phyloP scores from a whole-genome alignment of 2,797 vertebrate genomes.

The Arrhamphus sclerolepis region DNA sequence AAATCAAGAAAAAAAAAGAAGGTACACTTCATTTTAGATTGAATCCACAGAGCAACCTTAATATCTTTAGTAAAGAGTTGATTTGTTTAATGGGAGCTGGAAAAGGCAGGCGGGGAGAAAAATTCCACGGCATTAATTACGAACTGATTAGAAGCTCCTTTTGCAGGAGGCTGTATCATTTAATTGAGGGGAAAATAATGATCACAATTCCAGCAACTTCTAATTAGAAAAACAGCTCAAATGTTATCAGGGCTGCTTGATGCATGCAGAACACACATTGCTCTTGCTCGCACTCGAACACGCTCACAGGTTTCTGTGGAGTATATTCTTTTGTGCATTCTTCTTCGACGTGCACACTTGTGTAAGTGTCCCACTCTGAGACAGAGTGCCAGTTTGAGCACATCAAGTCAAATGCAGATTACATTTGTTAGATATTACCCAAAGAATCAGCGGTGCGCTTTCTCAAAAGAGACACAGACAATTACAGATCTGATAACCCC shows the following conservation, averaged over 20 bases:
- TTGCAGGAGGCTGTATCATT: slow-evolving; percentile 82
- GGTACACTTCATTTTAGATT: slow-evolving; percentile 15
- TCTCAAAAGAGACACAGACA: slow-evolving; percentile 75
- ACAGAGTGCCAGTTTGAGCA: slow-evolving; percentile 63
- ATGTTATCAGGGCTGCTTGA: slow-evolving; percentile 79
- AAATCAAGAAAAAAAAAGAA: slow-evolving; percentile 28
- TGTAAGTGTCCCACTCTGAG: slow-evolving; percentile 42
- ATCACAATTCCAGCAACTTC: slow-evolving; percentile 82
- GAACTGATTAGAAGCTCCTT: slow-evolving; percentile 78
- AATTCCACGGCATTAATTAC: slow-evolving; percentile 80
- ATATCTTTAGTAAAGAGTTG: slow-evolving; percentile 39
- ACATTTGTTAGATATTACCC: slow-evolving; percentile 73
- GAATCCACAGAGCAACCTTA: slow-evolving; percentile 30
- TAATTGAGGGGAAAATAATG: slow-evolving; percentile 84
- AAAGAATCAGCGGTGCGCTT: slow-evolving; percentile 68
- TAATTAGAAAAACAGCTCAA: slow-evolving; percentile 85
- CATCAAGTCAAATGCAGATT: slow-evolving; percentile 70
- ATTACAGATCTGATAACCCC: slow-evolving; percentile 81
- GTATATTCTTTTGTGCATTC: slow-evolving; percentile 23
- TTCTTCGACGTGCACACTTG: slow-evolving; percentile 31
- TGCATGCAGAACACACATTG: slow-evolving; percentile 69
- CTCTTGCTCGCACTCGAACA: slow-evolving; percentile 33
- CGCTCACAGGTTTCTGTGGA: slow-evolving; percentile 27
- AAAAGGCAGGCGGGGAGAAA: slow-evolving; percentile 42
- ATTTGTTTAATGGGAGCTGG: slow-evolving; percentile 39